A percentile compares a stretch with the other conserved stretches of the same genome.
Conservation (phyloP, 2,113 vertebrate species). For the Triplophysa siluroides region DNA sequence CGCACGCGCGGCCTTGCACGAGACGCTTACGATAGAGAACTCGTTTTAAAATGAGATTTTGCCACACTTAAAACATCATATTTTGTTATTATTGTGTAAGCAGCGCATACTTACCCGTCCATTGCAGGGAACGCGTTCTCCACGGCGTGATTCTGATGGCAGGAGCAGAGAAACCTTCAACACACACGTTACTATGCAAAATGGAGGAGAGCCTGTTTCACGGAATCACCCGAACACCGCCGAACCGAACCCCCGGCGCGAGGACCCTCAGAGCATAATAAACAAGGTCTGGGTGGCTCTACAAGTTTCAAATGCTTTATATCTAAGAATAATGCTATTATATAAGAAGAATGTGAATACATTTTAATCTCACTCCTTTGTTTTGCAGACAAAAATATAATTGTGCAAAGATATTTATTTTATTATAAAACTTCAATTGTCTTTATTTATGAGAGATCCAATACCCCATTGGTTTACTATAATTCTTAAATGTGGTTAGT, state of each 20-base stretch:
- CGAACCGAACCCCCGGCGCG: constrained; percentile 39
- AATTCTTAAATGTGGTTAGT: too few relatives aligned
- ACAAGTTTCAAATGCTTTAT: too few relatives aligned
- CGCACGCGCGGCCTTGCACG: background rate
- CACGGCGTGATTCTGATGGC: constrained; percentile 30
- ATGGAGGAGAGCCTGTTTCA: constrained; percentile 47
- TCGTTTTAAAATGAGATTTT: background rate
- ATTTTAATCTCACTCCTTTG: too few relatives aligned
- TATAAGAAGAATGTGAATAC: too few relatives aligned
- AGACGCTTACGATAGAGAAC: background rate
- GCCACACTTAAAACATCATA: background rate
- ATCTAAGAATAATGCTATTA: too few relatives aligned
- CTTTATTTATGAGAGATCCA: too few relatives aligned
- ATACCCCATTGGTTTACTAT: too few relatives aligned
- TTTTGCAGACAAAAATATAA: too few relatives aligned
- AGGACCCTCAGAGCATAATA: background rate
- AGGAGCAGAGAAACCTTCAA: constrained; percentile 27
- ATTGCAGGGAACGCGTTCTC: constrained; percentile 51
- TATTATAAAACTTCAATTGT: too few relatives aligned
- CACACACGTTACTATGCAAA: constrained; percentile 48
- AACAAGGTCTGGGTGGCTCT: background rate
- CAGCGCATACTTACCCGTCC: constrained; percentile 55
- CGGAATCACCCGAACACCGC: constrained; percentile 43
- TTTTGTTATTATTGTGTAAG: background rate
- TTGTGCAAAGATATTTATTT: too few relatives aligned